Conservation (phyloP, 2,797 vertebrate species). For the Rhinoraja longicauda region DNA sequence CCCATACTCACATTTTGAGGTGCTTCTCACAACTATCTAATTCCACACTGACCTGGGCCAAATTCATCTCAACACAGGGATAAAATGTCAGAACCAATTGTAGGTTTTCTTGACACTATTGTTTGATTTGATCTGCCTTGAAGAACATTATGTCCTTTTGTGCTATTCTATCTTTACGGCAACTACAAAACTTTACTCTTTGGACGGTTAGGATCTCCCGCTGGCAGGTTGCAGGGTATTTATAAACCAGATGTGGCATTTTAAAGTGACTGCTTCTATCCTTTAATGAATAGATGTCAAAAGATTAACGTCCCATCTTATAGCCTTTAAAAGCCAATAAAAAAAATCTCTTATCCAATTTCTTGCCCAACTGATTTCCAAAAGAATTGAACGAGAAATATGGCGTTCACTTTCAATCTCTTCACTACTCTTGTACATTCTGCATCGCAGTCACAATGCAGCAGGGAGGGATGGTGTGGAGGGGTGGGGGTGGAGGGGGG, state of each 20-base stretch:
- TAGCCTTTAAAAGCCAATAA: not conserved
- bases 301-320: not conserved
- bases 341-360: slow-evolving; percentile 8
- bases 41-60: not conserved
- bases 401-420: not conserved
- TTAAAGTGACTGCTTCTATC: slow-evolving; percentile 2
- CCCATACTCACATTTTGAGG: not conserved
- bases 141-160: not conserved
- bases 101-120: not conserved
- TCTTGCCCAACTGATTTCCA: not conserved
- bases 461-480: too few relatives aligned
- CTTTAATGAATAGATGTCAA: slow-evolving; percentile 28
- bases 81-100: not conserved
- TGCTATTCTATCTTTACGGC: not conserved
- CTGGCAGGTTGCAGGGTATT: not conserved
- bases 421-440: not conserved
- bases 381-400: slow-evolving; percentile 10
- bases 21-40: not conserved
- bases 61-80: not conserved
- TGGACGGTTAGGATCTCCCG: not conserved
- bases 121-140: slow-evolving; percentile 2
- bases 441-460: not conserved
- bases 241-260: not conserved
- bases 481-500: fast-evolving
- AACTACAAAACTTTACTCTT: not conserved